phyloP scores from a whole-genome alignment of 2,113 vertebrate genomes.

The Equus przewalskii region DNA sequence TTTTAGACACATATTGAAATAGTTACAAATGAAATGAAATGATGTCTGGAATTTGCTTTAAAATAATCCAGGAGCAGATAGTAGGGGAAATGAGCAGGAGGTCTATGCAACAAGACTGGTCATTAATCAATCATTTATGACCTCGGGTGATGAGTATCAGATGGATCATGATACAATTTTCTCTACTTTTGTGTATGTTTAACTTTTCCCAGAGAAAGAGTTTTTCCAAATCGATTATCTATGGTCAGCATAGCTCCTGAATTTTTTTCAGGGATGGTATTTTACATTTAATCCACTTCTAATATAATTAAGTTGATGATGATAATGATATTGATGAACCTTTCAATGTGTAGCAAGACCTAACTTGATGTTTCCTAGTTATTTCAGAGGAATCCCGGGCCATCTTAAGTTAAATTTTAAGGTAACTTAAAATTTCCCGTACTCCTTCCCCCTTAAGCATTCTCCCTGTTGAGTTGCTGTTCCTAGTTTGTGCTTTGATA shows the following conservation, averaged over 20 bases:
- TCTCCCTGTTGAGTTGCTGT: neutral
- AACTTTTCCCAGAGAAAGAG: constrained; percentile 33
- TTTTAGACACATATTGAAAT: neutral
- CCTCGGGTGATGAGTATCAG: neutral
- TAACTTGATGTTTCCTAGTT: constrained; percentile 31
- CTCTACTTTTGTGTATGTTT: neutral
- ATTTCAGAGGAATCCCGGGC: neutral
- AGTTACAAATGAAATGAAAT: constrained; percentile 43
- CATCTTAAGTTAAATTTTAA: neutral
- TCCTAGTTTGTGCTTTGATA: neutral
- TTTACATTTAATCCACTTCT: constrained; percentile 55
- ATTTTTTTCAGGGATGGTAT: neutral
- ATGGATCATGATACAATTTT: neutral
- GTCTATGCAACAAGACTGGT: neutral
- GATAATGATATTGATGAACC: neutral
- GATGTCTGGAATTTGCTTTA: neutral
- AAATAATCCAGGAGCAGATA: neutral
- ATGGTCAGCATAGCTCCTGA: neutral
- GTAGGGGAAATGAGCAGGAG: neutral
- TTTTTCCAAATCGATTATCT: constrained; percentile 34
- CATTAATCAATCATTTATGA: neutral
- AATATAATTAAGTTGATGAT: constrained; percentile 47
- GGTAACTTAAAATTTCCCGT: neutral
- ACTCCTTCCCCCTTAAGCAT: neutral
- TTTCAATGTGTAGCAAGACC: neutral